These are phyloP conservation scores for Bubo scandiacus DNA, from an alignment of 2,113 vertebrate species.

Conservation along the genomic window DNA sequence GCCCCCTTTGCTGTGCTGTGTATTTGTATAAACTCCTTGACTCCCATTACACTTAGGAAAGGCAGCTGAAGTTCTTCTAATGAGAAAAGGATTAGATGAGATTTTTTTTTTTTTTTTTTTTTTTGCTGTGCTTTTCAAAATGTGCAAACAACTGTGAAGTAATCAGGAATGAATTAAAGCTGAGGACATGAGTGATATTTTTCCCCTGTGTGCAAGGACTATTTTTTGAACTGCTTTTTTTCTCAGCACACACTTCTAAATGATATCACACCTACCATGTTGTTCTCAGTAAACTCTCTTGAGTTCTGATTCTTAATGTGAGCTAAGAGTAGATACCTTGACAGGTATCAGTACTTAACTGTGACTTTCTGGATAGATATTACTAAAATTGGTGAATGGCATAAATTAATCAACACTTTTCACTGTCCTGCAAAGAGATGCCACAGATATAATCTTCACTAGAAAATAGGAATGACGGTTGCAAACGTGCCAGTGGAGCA, in stretches of 20 bases:
- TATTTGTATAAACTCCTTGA: constrained; percentile 34
- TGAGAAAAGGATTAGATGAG: background rate
- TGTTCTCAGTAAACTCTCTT: background rate
- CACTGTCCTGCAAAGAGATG: background rate
- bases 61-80: background rate
- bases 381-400: background rate
- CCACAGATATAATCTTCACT: background rate
- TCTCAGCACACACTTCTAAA: background rate
- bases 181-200: background rate
- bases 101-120: background rate
- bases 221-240: background rate
- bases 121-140: background rate
- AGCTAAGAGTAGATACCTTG: background rate
- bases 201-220: background rate
- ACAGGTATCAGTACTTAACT: background rate
- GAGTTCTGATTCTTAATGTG: background rate
- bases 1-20: background rate
- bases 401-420: background rate
- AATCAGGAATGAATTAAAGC: background rate
- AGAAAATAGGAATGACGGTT: background rate
- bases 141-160: background rate
- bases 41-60: background rate
- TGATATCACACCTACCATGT: background rate
- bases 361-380: background rate
- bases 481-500: background rate